phyloP scores from a whole-genome alignment of 2,888 invertebrate genomes.

The Monopis laevigella region DNA sequence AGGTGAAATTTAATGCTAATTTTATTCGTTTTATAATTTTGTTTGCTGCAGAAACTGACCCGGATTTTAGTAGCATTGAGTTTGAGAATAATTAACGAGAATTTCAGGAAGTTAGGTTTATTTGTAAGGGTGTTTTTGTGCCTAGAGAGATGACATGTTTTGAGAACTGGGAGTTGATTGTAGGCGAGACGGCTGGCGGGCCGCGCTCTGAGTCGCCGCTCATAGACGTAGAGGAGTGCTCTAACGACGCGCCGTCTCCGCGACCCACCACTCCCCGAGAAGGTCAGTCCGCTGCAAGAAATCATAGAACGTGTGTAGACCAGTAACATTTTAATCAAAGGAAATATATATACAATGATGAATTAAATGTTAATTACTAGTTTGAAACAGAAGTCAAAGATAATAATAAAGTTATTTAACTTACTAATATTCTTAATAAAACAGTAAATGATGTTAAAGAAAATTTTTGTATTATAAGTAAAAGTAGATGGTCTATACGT shows the following conservation, averaged over 20 bases:
- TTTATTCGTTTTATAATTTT: constrained; percentile 15
- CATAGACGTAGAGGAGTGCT: constrained; percentile 74
- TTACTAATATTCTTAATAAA: too few species aligned
- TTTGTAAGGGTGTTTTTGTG: too few species aligned
- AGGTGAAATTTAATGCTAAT: constrained; percentile 5
- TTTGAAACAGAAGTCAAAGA: too few species aligned
- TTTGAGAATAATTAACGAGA: too few species aligned
- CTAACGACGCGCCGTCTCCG: constrained; percentile 63
- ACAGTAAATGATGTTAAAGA: background rate
- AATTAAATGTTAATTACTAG: too few species aligned
- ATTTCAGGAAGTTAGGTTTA: too few species aligned
- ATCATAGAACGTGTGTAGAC: constrained; percentile 5
- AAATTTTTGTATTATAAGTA: background rate
- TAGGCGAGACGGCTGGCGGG: constrained; percentile 73
- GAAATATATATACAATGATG: background rate
- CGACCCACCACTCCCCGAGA: constrained; percentile 36
- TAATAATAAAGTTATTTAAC: too few species aligned
- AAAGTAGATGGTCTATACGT: constrained; percentile 46
- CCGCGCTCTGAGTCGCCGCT: constrained; percentile 70
- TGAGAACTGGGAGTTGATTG: constrained; percentile 19
- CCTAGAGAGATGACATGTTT: too few species aligned
- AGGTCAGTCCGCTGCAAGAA: constrained; percentile 65
- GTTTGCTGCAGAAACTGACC: constrained; percentile 24
- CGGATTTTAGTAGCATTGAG: too few species aligned
- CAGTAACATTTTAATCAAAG: background rate